A percentile compares a stretch with the other conserved stretches of the same genome.
phyloP scores from a whole-genome alignment of 2,888 invertebrate species.

The Caenorhabditis plicata region DNA sequence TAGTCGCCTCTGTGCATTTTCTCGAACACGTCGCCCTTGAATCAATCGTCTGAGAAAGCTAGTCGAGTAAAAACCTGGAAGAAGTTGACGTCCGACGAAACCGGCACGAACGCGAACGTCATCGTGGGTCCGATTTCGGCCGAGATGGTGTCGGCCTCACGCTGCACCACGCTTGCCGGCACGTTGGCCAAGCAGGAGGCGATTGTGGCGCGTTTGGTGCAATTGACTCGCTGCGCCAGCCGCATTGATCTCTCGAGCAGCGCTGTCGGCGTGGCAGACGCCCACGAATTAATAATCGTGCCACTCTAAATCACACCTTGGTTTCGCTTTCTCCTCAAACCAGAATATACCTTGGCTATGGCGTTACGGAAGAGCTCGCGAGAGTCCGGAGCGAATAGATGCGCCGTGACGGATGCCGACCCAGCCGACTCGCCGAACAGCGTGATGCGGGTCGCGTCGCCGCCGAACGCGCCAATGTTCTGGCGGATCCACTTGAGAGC shows the following conservation, averaged over 20 bases:
- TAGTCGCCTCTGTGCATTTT: conserved; percentile 71
- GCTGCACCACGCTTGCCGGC: conserved; percentile 72
- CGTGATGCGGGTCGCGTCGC: conserved; percentile 73
- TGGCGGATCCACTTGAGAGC: conserved; percentile 90
- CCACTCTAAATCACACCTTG: conserved; percentile 78
- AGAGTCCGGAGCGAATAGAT: conserved; percentile 80
- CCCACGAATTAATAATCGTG: conserved; percentile 88
- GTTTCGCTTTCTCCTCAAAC: neutral
- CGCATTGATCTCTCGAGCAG: conserved; percentile 52
- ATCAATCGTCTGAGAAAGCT: neutral
- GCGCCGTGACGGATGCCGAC: conserved; percentile 75
- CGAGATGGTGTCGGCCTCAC: conserved; percentile 57
- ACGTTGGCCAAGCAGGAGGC: conserved; percentile 76
- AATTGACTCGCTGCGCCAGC: conserved; percentile 56
- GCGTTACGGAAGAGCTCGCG: conserved; percentile 72
- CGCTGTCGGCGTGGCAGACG: conserved; percentile 79
- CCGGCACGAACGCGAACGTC: conserved; percentile 86
- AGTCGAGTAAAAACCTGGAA: conserved; percentile 54
- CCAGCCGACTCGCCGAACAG: conserved; percentile 88
- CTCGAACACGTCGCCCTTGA: conserved; percentile 77
- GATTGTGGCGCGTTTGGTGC: conserved; percentile 43
- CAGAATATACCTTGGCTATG: conserved; percentile 52
- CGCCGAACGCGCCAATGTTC: conserved; percentile 86
- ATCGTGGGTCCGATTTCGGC: conserved; percentile 65
- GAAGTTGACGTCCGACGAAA: conserved; percentile 85